Base-by-base conservation (phyloP, 2,113 vertebrate species). In the Sinocyclocheilus anshuiensis region DNA sequence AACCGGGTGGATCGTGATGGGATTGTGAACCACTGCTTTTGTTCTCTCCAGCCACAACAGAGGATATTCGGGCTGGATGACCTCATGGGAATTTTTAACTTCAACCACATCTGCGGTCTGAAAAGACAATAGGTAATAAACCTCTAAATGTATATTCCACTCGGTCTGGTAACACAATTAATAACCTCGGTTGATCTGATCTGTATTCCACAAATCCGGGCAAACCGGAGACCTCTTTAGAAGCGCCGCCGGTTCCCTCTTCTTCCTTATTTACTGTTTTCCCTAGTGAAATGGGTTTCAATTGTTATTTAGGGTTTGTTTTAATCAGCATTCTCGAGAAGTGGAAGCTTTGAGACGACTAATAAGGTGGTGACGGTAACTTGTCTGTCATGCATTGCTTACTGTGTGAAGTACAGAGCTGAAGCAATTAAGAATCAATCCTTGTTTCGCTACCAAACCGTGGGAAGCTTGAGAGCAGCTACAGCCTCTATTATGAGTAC, bases 111-210 rank as follows among this genome's bases (percentile, higher is more conserved):
- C 83, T 88, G 87, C 87, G 33, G 85, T 81, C 84, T 87, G 61
- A 77, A 77, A 85, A 89, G 84, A 94, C 91, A 93, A 92, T 89
- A 87, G 91, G 88, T 90, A 87, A 91, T 90, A 91, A 92, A 93
- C 90, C 82, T 77, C 77, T 89, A 72, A 74, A 81, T 42, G 86
- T 75, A 85, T 90, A 89, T 91, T 88, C 88, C 76, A 86, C 71
- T 45, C 87, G 78, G 88, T 75, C 67, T 86, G 89, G 88, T 81
- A 86, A 36, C 79, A 84, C 87, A 88, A 87, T 90, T 88, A 76
- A 81, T 86, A 86, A 83, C 71, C 85, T 87, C 48, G 71, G 86
- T 89, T 83, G 89, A 89, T 86, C 87, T 76, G 57, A 63, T 48
- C 33, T 61, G 72, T 84, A 79, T 89, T 89, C 79, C 85, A 88